phyloP scores from a whole-genome alignment of 2,113 vertebrate species.

The Romanogobio albipinnatus region DNA sequence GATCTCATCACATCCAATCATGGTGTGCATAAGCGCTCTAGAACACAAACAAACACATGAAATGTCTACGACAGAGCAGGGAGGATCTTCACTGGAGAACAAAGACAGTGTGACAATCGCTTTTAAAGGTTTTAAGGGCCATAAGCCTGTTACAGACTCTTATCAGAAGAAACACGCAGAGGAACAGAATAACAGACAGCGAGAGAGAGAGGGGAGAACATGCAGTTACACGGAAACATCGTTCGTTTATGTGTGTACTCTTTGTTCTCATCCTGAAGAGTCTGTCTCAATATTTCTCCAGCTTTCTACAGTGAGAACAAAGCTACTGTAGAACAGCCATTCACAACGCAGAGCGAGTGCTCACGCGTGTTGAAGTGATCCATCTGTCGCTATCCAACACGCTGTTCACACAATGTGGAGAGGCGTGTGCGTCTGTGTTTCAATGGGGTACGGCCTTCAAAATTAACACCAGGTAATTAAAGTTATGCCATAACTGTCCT shows the following conservation, averaged over 20 bases:
- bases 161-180: conserved; percentile 51
- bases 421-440: conserved; percentile 37
- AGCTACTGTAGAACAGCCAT: conserved; percentile 43
- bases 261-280: conserved; percentile 60
- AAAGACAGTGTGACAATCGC: conserved; percentile 29
- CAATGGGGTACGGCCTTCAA: conserved; percentile 47
- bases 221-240: conserved; percentile 40
- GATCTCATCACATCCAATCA: conserved; percentile 28
- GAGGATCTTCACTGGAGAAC: not conserved
- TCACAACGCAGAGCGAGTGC: conserved; percentile 35
- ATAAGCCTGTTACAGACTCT: conserved; percentile 55
- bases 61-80: conserved; percentile 27
- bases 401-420: conserved; percentile 30
- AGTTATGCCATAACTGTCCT: conserved; percentile 36
- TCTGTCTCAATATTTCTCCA: conserved; percentile 58
- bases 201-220: conserved; percentile 36
- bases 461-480: conserved; percentile 58
- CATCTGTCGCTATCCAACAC: conserved; percentile 42
- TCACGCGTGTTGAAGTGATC: conserved; percentile 36
- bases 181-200: conserved; percentile 35
- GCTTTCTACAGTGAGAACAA: conserved; percentile 42
- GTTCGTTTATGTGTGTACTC: conserved; percentile 46
- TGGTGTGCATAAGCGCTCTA: not conserved
- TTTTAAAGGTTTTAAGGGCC: conserved; percentile 46
- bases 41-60: conserved; percentile 9